Percentiles rank a stretch among this genome's conserved stretches.
These are phyloP conservation scores for Rhabdomys dilectus DNA, from an alignment of 2,113 vertebrate species.

Conservation along the genomic window DNA sequence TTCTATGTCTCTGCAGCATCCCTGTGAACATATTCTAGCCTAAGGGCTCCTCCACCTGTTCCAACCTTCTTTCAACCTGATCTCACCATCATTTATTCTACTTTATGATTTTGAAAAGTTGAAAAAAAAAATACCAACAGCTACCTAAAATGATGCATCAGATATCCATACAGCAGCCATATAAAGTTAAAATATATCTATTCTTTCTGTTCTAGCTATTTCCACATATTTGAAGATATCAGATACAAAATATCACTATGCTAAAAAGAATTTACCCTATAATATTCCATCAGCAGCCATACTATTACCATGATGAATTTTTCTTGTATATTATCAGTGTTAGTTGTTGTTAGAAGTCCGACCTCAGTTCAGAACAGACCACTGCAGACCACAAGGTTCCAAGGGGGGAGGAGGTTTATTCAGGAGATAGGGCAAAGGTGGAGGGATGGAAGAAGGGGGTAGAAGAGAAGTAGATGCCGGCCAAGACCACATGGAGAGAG, in stretches of 20 bases:
- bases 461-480: no score
- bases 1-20: neutral
- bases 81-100: neutral
- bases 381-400: no score
- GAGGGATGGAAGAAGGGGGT: no score
- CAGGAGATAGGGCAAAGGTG: no score
- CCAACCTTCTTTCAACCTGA: neutral
- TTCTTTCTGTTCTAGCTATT: neutral
- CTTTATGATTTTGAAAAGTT: slow-evolving; percentile 11
- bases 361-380: no score
- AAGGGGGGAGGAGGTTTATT: no score
- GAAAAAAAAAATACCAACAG: neutral
- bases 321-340: neutral
- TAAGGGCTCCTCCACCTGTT: neutral
- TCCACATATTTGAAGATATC: neutral
- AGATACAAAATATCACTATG: neutral
- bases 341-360: no score
- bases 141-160: neutral
- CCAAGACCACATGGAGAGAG: no score
- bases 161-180: neutral
- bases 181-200: neutral
- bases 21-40: neutral
- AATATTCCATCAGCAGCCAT: neutral
- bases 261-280: neutral
- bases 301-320: neutral